phyloP scores from a whole-genome alignment of 2,113 vertebrate genomes.

The Sphaerodactylus townsendi region DNA sequence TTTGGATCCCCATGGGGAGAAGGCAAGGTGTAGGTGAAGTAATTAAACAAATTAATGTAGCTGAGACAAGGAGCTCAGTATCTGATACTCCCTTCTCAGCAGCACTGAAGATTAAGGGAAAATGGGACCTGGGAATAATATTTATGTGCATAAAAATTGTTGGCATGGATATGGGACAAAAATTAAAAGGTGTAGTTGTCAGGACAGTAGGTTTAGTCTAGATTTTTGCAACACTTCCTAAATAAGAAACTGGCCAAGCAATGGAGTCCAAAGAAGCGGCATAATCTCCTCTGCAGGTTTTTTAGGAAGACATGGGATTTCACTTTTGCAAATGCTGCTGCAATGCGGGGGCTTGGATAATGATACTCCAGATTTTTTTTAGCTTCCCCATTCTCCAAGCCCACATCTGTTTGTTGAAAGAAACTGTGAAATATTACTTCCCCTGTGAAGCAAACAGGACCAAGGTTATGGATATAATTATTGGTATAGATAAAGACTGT shows the following conservation, averaged over 20 bases:
- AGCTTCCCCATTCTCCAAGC: neutral
- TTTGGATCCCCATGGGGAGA: no score
- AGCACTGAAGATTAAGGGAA: neutral
- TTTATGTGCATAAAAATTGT: neutral
- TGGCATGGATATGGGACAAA: neutral
- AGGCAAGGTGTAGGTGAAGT: no score
- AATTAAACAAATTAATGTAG: neutral
- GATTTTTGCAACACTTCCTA: neutral
- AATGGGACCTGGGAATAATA: neutral
- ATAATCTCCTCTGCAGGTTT: neutral
- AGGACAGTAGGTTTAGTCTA: neutral
- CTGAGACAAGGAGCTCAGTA: neutral
- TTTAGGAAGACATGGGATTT: neutral
- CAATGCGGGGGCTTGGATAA: neutral
- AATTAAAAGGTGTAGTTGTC: neutral
- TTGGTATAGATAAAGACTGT: neutral
- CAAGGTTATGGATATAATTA: neutral
- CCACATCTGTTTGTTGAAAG: neutral
- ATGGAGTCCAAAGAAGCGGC: neutral
- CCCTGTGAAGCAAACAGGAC: neutral
- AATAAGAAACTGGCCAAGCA: neutral
- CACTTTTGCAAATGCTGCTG: neutral
- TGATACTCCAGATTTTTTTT: neutral
- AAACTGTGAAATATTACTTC: slow-evolving; percentile 3
- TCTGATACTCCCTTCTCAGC: neutral